Conservation (phyloP, 2,113 vertebrate genomes). For the Hippocampus abdominalis region DNA sequence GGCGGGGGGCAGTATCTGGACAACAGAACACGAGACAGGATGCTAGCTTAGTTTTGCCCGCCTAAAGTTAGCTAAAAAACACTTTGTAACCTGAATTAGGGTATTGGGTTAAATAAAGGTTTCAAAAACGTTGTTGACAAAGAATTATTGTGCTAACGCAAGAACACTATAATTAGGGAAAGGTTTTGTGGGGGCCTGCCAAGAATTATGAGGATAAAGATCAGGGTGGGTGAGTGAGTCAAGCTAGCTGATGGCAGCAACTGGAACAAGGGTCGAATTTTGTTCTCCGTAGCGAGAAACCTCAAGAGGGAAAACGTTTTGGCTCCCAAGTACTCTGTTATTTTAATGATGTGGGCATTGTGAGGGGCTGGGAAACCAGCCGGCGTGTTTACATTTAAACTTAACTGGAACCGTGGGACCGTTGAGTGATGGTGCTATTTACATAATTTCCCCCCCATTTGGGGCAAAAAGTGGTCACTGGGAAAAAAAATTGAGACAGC, state of each 20-base stretch:
- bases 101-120: not conserved
- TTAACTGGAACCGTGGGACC: conserved; percentile 40
- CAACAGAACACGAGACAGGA: too few relatives aligned
- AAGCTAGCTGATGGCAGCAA: conserved; percentile 16
- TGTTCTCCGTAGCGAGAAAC: conserved; percentile 31
- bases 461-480: not conserved
- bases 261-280: conserved; percentile 29
- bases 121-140: not conserved
- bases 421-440: conserved; percentile 1
- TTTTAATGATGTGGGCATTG: conserved; percentile 38
- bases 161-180: conserved; percentile 1
- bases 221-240: conserved; percentile 48
- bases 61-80: not conserved
- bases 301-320: conserved; percentile 44
- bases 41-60: too few relatives aligned
- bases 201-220: conserved; percentile 57
- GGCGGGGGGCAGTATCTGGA: too few relatives aligned
- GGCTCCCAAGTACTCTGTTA: conserved; percentile 40
- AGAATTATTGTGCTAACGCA: not conserved
- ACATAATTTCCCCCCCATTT: not conserved
- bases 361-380: conserved; percentile 37
- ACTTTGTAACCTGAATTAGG: not conserved
- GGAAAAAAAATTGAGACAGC: not conserved
- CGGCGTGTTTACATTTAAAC: conserved; percentile 43
- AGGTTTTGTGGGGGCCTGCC: conserved; percentile 31